phyloP scores from a whole-genome alignment of 1,140 invertebrate species.

The Drosophila arizonae region DNA sequence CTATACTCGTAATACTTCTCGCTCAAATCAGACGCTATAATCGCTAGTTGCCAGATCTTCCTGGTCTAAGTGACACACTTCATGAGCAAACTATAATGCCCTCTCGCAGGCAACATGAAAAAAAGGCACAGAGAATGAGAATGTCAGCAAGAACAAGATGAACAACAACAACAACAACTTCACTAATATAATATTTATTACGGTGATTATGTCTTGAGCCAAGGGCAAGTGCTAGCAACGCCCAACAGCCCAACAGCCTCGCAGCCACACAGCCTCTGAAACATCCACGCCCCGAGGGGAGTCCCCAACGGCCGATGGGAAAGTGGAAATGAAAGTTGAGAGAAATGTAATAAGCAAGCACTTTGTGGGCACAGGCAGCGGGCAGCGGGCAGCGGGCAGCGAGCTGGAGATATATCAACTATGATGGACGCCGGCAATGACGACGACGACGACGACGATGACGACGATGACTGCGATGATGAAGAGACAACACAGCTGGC shows the following conservation, averaged over 20 bases:
- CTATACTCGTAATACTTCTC: too few species aligned
- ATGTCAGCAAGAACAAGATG: constrained; percentile 20
- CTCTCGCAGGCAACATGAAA: too few species aligned
- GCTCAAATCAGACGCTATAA: too few species aligned
- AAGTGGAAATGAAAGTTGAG: constrained; percentile 35
- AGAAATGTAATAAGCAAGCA: constrained; percentile 51
- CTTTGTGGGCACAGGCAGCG: background rate
- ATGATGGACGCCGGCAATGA: constrained; percentile 36
- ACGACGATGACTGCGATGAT: background rate
- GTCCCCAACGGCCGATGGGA: constrained; percentile 9
- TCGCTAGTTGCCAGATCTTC: too few species aligned
- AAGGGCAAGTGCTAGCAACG: constrained; percentile 36
- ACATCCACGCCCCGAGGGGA: too few species aligned
- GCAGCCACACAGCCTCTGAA: background rate
- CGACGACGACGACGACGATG: constrained; percentile 1
- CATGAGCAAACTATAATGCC: too few species aligned
- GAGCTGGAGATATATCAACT: constrained; percentile 25
- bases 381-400: background rate
- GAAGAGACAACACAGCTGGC: constrained; percentile 21
- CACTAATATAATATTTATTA: constrained; percentile 67
- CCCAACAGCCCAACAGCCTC: constrained; percentile 3
- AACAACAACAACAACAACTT: constrained; percentile 43
- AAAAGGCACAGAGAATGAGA: constrained; percentile 13
- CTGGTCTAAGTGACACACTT: too few species aligned
- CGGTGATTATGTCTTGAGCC: constrained; percentile 61